Percentiles rank a stretch among this genome's conserved stretches.
These are phyloP conservation scores for Trematocara caparti DNA, from an alignment of 2,797 vertebrate genomes.

Conservation along the genomic window DNA sequence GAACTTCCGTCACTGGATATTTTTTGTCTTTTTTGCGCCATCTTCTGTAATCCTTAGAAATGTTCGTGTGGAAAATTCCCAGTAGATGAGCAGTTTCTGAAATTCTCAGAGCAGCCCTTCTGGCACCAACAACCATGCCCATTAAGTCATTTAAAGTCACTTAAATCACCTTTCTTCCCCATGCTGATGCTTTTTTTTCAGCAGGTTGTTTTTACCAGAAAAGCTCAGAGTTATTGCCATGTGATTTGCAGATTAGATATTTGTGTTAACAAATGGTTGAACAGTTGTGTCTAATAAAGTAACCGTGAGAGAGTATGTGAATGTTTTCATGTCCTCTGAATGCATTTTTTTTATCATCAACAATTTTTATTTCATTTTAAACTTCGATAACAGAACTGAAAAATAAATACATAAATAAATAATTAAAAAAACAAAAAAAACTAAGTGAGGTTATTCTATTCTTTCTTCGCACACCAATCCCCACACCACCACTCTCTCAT, in stretches of 20 bases:
- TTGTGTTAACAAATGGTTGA: neutral
- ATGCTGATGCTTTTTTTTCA: neutral
- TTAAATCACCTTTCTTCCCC: neutral
- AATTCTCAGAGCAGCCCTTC: neutral
- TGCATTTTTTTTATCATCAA: neutral
- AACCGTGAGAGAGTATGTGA: neutral
- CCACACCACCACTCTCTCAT: neutral
- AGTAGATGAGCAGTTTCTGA: neutral
- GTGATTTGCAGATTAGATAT: neutral
- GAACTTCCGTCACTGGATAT: fast-evolving
- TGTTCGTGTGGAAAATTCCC: neutral
- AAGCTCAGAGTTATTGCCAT: neutral
- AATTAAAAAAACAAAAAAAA: fast-evolving
- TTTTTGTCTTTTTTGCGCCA: neutral
- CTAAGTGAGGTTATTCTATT: fast-evolving
- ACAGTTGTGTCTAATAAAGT: fast-evolving
- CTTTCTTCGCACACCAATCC: neutral
- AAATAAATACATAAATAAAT: neutral
- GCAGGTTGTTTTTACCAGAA: neutral
- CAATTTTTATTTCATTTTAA: neutral
- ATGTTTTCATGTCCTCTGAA: neutral
- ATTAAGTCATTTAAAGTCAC: neutral
- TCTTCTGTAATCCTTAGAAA: neutral
- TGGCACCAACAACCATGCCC: neutral
- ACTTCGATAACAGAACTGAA: fast-evolving